phyloP scores from a whole-genome alignment of 2,888 invertebrate species.

The Gymnocheta viridis region DNA sequence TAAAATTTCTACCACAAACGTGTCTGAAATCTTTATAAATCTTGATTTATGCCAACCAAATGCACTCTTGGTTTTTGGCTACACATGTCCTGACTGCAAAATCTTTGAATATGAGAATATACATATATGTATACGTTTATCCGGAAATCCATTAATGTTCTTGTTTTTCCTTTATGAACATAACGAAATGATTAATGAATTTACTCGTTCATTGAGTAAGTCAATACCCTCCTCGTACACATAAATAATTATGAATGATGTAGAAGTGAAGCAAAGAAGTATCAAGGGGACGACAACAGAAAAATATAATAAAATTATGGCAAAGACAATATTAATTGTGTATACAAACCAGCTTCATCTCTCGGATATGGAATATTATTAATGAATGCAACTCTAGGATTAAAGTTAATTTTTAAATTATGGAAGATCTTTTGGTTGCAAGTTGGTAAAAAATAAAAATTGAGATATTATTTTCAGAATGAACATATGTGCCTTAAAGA shows the following conservation, averaged over 20 bases:
- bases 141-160: constrained; percentile 26
- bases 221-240: constrained; percentile 3
- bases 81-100: constrained; percentile 15
- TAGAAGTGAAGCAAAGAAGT: neutral
- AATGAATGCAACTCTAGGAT: constrained; percentile 40
- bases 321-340: constrained; percentile 39
- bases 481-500: too few relatives aligned
- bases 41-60: constrained; percentile 60
- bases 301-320: constrained; percentile 1
- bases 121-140: constrained; percentile 9
- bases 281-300: neutral
- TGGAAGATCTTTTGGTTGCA: neutral
- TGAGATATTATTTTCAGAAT: too few relatives aligned
- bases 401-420: constrained; percentile 11
- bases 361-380: constrained; percentile 9
- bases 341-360: constrained; percentile 7
- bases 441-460: too few relatives aligned
- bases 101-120: constrained; percentile 6
- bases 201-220: constrained; percentile 22
- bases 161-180: neutral
- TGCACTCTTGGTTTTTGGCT: constrained; percentile 48
- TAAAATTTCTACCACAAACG: constrained; percentile 43
- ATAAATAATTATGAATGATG: neutral
- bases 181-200: constrained; percentile 50
- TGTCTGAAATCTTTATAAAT: constrained; percentile 52